Conservation (phyloP, 1,140 invertebrate species). For the Drosophila orosa region DNA sequence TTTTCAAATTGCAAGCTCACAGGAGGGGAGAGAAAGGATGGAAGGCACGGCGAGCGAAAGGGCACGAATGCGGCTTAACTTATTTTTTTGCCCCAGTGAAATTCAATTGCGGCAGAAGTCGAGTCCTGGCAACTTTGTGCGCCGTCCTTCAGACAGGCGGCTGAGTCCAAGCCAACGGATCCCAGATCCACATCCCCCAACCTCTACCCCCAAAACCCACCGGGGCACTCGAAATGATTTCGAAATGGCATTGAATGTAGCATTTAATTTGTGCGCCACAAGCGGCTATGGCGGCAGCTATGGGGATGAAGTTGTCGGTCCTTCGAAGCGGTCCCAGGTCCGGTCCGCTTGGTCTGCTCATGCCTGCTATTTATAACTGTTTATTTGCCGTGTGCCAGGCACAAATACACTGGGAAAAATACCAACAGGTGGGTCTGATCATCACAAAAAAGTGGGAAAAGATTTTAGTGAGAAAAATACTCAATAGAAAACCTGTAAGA, state of each 20-base stretch:
- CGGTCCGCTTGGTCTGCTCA: slow-evolving; percentile 25
- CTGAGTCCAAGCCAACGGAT: slow-evolving; percentile 15
- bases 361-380: slow-evolving; percentile 71
- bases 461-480: not conserved
- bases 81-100: slow-evolving; percentile 51
- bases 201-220: slow-evolving; percentile 14
- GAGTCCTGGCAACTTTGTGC: slow-evolving; percentile 63
- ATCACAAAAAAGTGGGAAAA: no score
- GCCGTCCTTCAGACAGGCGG: slow-evolving; percentile 53
- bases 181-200: not conserved
- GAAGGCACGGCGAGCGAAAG: slow-evolving; percentile 12
- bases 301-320: slow-evolving; percentile 45
- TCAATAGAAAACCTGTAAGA: not conserved
- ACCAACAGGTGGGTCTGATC: not conserved
- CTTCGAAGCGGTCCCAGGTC: slow-evolving; percentile 31
- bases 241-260: slow-evolving; percentile 80
- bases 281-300: slow-evolving; percentile 45
- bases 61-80: slow-evolving; percentile 49
- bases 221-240: slow-evolving; percentile 70
- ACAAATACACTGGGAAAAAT: slow-evolving; percentile 21
- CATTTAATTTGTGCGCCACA: slow-evolving; percentile 77
- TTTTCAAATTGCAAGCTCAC: slow-evolving; percentile 60
- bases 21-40: not conserved
- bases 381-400: slow-evolving; percentile 65
- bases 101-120: slow-evolving; percentile 77